phyloP scores from a whole-genome alignment of 2,797 vertebrate species.

The Cyclura pinguis region DNA sequence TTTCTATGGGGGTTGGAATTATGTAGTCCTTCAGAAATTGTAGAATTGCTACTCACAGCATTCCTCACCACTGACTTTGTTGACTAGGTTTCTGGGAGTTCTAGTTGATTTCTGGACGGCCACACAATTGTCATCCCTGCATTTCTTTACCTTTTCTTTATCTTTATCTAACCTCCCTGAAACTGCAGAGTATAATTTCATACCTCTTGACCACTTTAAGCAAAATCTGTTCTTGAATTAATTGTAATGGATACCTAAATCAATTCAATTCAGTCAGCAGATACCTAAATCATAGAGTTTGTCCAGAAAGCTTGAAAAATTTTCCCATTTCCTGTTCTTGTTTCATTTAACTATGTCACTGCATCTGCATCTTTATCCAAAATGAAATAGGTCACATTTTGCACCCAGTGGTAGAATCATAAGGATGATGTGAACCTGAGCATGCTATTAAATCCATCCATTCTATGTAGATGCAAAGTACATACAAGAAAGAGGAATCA shows the following conservation, averaged over 20 bases:
- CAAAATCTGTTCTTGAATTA: background rate
- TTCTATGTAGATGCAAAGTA: background rate
- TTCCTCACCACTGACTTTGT: too few species aligned
- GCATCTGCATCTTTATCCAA: background rate
- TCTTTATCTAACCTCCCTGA: background rate
- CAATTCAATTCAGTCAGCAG: background rate
- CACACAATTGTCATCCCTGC: too few species aligned
- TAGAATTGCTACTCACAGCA: too few species aligned
- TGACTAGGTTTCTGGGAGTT: too few species aligned
- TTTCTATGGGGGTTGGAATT: background rate
- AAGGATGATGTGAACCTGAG: background rate
- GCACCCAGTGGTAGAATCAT: background rate
- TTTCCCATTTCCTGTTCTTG: background rate
- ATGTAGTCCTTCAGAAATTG: too few species aligned
- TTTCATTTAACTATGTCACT: background rate
- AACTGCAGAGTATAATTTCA: slow-evolving; percentile 4
- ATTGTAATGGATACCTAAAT: background rate
- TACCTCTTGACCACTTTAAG: slow-evolving; percentile 6
- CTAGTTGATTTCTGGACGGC: too few species aligned
- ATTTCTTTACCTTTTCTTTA: background rate
- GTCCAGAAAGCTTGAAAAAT: background rate
- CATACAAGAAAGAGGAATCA: background rate
- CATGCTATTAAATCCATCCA: background rate
- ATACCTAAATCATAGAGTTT: background rate
- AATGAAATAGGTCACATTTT: slow-evolving; percentile 9